Evolutionary conservation across 2,888 invertebrate genomes (phyloP).

Genomic region (Cantharis nigra): DNA sequence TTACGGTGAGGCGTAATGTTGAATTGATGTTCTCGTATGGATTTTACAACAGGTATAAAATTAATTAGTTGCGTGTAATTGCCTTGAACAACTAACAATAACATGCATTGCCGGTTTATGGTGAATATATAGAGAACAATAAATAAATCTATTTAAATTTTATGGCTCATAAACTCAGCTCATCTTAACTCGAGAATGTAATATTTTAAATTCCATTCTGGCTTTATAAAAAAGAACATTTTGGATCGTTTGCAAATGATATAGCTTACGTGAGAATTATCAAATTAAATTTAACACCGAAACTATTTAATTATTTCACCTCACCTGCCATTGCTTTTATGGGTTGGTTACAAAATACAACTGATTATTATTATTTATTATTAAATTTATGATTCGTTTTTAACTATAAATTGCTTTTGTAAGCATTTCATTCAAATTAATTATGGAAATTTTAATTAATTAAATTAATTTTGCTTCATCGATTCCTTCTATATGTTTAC

Average conservation of each 20-base stretch:
- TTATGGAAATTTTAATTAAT: neutral
- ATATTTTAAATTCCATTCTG: constrained; percentile 9
- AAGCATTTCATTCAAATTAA: neutral
- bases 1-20: neutral
- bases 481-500: neutral
- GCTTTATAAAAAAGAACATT: neutral
- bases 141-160: constrained; percentile 20
- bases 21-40: neutral
- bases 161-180: constrained; percentile 14
- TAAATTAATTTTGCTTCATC: neutral
- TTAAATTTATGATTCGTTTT: neutral
- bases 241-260: neutral
- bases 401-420: neutral
- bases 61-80: constrained; percentile 21
- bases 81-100: constrained; percentile 19
- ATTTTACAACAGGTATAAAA: constrained; percentile 19
- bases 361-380: neutral
- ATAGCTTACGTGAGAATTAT: neutral
- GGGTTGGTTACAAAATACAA: neutral
- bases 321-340: neutral
- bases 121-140: constrained; percentile 13
- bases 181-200: constrained; percentile 6
- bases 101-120: constrained; percentile 17
- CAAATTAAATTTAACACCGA: neutral
- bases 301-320: neutral